Conservation (phyloP, 2,113 vertebrate genomes). For the Myiopsitta monachus region DNA sequence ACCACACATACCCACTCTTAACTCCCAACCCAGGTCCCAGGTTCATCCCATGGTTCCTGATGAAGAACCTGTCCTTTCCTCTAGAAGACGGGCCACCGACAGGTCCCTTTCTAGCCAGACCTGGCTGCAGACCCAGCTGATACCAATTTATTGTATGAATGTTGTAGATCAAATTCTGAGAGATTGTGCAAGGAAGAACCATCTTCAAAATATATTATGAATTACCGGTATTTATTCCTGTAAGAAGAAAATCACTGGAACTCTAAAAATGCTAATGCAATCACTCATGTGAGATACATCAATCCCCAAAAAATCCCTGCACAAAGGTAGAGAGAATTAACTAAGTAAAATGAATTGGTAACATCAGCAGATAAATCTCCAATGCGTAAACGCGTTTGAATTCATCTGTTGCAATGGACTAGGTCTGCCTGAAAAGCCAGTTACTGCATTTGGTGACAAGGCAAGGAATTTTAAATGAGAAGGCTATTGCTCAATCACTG, state of each 20-base stretch:
- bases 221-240: background rate
- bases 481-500: background rate
- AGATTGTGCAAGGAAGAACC: background rate
- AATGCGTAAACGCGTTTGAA: fast-evolving
- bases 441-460: background rate
- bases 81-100: background rate
- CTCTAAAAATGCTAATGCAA: background rate
- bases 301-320: background rate
- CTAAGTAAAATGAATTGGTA: background rate
- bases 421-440: background rate
- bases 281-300: background rate
- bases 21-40: background rate
- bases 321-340: fast-evolving
- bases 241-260: background rate
- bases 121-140: background rate
- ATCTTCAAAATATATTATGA: background rate
- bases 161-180: background rate
- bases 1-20: background rate
- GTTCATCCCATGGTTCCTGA: background rate
- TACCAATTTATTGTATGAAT: background rate
- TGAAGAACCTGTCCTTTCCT: background rate
- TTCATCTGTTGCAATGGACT: background rate
- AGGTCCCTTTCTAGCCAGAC: background rate
- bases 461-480: background rate
- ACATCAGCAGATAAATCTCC: background rate